Base-by-base conservation (phyloP, 2,888 invertebrate species). In the Eilema griseolum region DNA sequence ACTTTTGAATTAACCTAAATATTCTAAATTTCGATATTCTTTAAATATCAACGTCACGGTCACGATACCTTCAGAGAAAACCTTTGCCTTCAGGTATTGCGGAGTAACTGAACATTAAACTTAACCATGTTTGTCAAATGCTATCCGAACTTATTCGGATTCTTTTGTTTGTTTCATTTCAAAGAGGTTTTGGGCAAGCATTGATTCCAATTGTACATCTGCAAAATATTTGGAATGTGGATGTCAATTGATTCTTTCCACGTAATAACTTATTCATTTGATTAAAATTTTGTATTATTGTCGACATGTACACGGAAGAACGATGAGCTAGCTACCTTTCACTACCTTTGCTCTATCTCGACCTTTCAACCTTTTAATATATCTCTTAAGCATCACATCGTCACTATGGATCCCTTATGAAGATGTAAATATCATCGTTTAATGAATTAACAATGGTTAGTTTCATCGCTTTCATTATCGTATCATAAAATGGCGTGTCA, bases 281-380 rank as follows among this genome's bases (percentile, higher is more conserved):
- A 52, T 65, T 64, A 31, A 26, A 65, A 52, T 82, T 41, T 79
- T 61, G 82, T 66, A 79, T 79, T 77, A 59, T 74, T 72, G 69
- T 77, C 52, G 75, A 82, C 73, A 74, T 72, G 65, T 73, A 72
- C 69, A 68, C 71, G 77, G 73, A 82, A 77, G 75, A 72, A 67
- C 31, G 77, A 77, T 77, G 80, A 33, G 52, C 52, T n/a, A n/a
- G n/a, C n/a, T 70, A 74, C 82, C 82, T 81, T 81, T 81, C 82
- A 81, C 80, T 73, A 63, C 60, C 70, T 68, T 75, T 71, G 77
- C 77, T 74, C 80, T 75, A 64, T 69, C 23, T n/a, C 77, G 74
- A 63, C 77, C 74, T 83, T 67, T 74, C 75, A 67, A 71, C 73
- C 67, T 28, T 33, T 56, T 41, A 31, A 24, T 56, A 69, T 61